A percentile compares a stretch with the other conserved stretches of the same genome.
Conservation (phyloP, 2,113 vertebrate genomes). For the Siphamia tubifer region DNA sequence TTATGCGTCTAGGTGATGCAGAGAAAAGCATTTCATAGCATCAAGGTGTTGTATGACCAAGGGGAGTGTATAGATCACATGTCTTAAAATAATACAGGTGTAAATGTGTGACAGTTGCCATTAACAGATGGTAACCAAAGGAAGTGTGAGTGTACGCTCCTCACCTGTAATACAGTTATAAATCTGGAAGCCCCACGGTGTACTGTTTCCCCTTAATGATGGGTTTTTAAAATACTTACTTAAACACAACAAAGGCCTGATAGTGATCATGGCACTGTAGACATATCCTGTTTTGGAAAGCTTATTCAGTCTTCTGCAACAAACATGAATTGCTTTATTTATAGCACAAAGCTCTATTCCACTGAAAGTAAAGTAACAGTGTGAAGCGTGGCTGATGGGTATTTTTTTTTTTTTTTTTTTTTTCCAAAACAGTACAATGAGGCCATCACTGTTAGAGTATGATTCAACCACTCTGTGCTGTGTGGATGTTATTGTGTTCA, state of each 20-base stretch:
- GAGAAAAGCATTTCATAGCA: background rate
- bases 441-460: too few species aligned
- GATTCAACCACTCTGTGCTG: too few species aligned
- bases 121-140: background rate
- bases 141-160: background rate
- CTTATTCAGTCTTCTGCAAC: background rate
- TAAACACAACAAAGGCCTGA: background rate
- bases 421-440: background rate
- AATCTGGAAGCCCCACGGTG: background rate
- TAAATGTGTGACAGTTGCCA: constrained; percentile 10
- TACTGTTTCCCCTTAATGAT: background rate
- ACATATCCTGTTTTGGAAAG: constrained; percentile 22
- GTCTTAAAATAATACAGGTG: constrained; percentile 35
- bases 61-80: constrained; percentile 7
- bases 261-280: background rate
- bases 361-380: background rate
- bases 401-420: too few species aligned
- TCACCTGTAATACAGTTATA: background rate
- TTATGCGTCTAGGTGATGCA: background rate
- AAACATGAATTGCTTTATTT: background rate
- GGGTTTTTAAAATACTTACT: too few species aligned
- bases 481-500: too few species aligned
- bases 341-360: background rate
- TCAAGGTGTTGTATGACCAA: background rate
- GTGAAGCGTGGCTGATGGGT: background rate